Conservation (phyloP, 2,888 invertebrate species). For the Mesorhabditis spiculigera region DNA sequence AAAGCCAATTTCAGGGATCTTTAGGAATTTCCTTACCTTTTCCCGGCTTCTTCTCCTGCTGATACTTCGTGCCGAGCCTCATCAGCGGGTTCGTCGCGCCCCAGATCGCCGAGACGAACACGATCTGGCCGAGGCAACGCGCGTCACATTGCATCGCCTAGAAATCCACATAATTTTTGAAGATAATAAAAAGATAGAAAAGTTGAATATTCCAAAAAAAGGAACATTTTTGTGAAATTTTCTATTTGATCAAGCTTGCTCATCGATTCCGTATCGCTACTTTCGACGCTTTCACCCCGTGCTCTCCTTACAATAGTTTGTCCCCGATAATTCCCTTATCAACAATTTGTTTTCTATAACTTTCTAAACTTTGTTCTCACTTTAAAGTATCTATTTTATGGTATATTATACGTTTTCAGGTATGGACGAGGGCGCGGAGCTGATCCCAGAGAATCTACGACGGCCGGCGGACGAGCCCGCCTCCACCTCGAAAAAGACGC, state of each 20-base stretch:
- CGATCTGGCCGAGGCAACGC: constrained; percentile 20
- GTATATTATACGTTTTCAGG: not conserved
- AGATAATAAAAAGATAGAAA: not conserved
- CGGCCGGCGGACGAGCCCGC: not conserved
- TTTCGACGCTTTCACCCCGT: too few relatives aligned
- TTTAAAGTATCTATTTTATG: too few relatives aligned
- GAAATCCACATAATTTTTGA: not conserved
- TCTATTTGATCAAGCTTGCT: too few relatives aligned
- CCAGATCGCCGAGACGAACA: constrained; percentile 29
- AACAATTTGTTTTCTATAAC: too few relatives aligned
- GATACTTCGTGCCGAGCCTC: constrained; percentile 14
- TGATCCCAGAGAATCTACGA: not conserved
- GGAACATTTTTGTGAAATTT: too few relatives aligned
- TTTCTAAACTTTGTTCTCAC: too few relatives aligned
- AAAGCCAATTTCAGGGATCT: not conserved
- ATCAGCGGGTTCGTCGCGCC: constrained; percentile 37
- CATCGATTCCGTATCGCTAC: too few relatives aligned
- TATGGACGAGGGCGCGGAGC: not conserved
- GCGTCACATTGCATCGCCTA: constrained; percentile 16
- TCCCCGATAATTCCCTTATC: too few relatives aligned
- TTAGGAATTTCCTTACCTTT: too few relatives aligned
- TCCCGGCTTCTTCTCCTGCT: too few relatives aligned
- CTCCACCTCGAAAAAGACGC: not conserved
- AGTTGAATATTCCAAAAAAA: too few relatives aligned
- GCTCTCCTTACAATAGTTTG: too few relatives aligned